phyloP scores from a whole-genome alignment of 2,113 vertebrate species.

The Chionomys nivalis region DNA sequence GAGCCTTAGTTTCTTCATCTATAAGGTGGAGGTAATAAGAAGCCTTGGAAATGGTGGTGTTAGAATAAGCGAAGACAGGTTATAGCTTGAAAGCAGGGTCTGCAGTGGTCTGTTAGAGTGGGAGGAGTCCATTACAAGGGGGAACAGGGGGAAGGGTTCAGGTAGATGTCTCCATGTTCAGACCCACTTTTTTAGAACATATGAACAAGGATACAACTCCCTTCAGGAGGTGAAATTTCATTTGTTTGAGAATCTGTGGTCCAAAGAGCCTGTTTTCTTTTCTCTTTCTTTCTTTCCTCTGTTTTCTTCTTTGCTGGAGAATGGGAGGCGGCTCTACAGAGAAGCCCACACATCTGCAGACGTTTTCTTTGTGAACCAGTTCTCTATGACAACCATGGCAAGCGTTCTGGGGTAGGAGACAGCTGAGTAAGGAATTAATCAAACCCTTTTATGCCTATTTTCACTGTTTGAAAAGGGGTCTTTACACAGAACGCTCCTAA shows the following conservation, averaged over 20 bases:
- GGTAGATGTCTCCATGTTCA: background rate
- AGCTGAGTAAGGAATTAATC: constrained; percentile 72
- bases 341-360: constrained; percentile 63
- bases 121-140: background rate
- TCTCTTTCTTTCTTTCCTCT: background rate
- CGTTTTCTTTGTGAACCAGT: constrained; percentile 30
- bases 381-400: constrained; percentile 63
- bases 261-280: background rate
- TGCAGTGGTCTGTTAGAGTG: background rate
- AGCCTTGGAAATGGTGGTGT: background rate
- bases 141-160: background rate
- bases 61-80: background rate
- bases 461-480: constrained; percentile 58
- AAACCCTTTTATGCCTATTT: constrained; percentile 60
- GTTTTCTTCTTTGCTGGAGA: background rate
- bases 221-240: background rate
- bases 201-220: background rate
- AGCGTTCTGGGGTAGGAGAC: constrained; percentile 57
- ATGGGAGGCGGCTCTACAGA: background rate
- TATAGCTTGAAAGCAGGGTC: background rate
- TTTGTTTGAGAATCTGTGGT: background rate
- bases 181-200: background rate
- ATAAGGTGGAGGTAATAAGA: background rate
- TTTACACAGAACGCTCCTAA: constrained; percentile 53
- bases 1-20: background rate